Base-by-base conservation (phyloP, 2,888 invertebrate genomes). In the Pachliopta kotzebuea region DNA sequence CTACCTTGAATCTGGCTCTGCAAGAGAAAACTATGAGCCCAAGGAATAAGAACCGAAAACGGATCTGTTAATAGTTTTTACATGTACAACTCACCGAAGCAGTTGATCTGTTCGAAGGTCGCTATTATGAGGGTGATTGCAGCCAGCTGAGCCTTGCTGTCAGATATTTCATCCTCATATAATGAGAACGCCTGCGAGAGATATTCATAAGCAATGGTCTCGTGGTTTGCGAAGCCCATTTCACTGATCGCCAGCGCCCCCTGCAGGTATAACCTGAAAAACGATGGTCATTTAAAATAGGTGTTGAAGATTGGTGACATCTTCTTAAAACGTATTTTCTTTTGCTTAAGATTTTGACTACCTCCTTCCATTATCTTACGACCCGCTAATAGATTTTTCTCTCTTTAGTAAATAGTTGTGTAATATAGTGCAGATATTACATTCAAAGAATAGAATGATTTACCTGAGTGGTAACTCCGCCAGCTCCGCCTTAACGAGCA, bases 111-210 rank as follows among this genome's bases (percentile, higher is more conserved):
- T 82, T 99, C 98, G 71, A 99, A 95, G 0, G 99, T 98, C 53
- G 97, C 98, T 66, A 98, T 98, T 63, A 99, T 97, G 42, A 99
- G 92, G 0, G 98, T 98, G 63, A 99, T 98, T 52, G 99, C 98
- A 0, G 98, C 97, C 67, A 99, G 85, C 83, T 99, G 99, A 1
- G 98, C 98, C 83, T 98, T 98, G 64, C 98, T 98, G 84, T 99
- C 99, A 1, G 98, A 97, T 76, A 99, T 98, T 88, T 99, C 99
- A 84, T 99, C 99, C 84, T 99, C 99, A 83, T 99, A 99, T 62
- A 99, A 86, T 0, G 98, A 97, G 88, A 99, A 99, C 0, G 99
- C 98, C 91, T 96, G 90, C 24, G 99, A 98, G 84, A 99, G 95
- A 80, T 98, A 99, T 87, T 99, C 99, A 88, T 99, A 99, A 0